Evolutionary conservation across 2,113 vertebrate species (phyloP), one percentile per base, ranked within the genome.

Genomic region (Gymnocephalus cernua): DNA sequence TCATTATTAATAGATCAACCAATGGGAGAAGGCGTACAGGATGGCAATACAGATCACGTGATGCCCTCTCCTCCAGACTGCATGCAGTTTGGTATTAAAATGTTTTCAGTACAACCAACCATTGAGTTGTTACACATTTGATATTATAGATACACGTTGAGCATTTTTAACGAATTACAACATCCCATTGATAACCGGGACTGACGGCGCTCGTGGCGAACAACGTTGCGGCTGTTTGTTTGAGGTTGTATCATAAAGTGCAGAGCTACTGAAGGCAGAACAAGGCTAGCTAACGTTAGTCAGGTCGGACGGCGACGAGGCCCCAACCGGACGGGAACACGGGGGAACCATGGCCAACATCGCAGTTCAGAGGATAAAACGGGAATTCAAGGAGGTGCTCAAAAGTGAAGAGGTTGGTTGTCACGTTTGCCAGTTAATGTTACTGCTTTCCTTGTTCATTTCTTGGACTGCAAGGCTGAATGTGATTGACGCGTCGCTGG

Each of bases 361-460:
- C 94, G 98, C 98, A 85, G 98, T 99, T 88, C 97, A 99, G 94
- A 97, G 98, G 95, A 99, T 99, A 96, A 99, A 99, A 96, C 96
- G 98, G 91, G 98, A 99, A 95, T 99, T 99, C 94, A 99, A 99
- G 95, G 98, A 99, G 94, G 98, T 99, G 92, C 95, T 98, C 79
- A 99, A 99, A 94, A 99, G 98, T 86, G 98, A 99, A 95, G 98
- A 99, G 98, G 98, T 99, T 73, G 93, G 97, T 90, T 71, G 74
- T 45, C 41, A 32, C 19, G 61, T 77, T 77, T 57, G 2, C 12
- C 29, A 10, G 6, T 44, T 19, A 21, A 57, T 67, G 63, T 27
- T 35, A 15, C 18, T 0, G 44, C 21, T 74, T 72, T 51, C 48
- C 38, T 41, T 85, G 41, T 44, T 25, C 29, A 29, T 74, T 10